Evolutionary conservation across 1,140 invertebrate species (phyloP).

Genomic region (Brachionus rotundiformis): DNA sequence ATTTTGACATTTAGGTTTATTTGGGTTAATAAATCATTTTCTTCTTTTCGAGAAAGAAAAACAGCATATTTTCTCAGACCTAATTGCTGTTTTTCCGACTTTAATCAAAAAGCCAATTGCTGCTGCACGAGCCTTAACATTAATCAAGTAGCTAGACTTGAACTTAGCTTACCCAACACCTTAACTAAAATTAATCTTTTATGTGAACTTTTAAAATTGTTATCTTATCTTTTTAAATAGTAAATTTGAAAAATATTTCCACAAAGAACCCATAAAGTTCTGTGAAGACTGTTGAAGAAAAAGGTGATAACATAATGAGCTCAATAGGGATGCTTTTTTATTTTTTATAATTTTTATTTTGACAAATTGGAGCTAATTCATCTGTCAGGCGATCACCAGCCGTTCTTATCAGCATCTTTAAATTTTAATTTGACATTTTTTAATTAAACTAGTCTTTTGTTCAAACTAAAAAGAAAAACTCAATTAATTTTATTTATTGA

Average conservation of each 20-base stretch:
- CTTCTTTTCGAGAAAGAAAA: not conserved
- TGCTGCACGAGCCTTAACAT: not conserved
- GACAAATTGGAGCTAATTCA: not conserved
- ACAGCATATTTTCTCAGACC: not conserved
- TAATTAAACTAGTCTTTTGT: not conserved
- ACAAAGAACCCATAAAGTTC: not conserved
- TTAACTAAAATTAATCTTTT: not conserved
- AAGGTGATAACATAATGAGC: not conserved
- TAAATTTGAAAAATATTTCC: too few species aligned
- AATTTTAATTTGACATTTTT: conserved; percentile 1
- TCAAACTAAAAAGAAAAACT: not conserved
- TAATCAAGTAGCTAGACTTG: not conserved
- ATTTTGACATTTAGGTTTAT: conserved; percentile 13
- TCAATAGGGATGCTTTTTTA: too few species aligned
- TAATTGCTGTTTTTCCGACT: conserved; percentile 21
- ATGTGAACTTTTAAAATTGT: not conserved
- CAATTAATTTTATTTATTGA: too few species aligned
- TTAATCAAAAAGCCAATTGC: conserved; percentile 22
- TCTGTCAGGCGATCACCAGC: not conserved
- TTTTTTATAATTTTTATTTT: not conserved
- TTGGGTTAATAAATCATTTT: conserved; percentile 43
- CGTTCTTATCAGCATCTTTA: not conserved
- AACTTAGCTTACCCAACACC: not conserved
- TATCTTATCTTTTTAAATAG: not conserved
- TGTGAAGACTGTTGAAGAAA: too few species aligned